Evolutionary conservation across 1,140 invertebrate species (phyloP).

Genomic region (Drosophila ohnishii): DNA sequence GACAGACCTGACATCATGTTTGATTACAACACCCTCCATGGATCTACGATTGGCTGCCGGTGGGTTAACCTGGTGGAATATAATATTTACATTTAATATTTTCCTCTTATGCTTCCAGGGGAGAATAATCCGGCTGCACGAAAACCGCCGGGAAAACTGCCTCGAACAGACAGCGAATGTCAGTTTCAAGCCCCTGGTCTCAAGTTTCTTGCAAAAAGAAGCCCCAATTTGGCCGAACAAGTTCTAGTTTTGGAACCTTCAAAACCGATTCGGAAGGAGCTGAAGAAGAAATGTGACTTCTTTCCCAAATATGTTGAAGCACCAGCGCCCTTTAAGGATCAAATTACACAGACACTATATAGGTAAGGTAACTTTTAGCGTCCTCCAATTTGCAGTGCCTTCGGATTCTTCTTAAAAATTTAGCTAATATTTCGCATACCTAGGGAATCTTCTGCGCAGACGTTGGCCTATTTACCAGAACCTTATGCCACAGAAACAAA

Average conservation of each 20-base stretch:
- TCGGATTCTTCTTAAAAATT: background rate
- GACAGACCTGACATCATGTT: constrained; percentile 6
- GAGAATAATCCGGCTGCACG: constrained; percentile 15
- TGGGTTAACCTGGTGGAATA: background rate
- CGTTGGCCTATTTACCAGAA: constrained; percentile 87
- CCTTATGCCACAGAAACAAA: constrained; percentile 76
- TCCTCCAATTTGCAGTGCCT: background rate
- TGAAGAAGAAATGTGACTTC: constrained; percentile 56
- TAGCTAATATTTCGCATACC: too few species aligned
- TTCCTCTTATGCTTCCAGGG: background rate
- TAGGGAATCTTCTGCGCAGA: constrained; percentile 89
- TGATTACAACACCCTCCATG: background rate
- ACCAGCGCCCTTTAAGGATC: constrained; percentile 43
- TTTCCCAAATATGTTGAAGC: constrained; percentile 45
- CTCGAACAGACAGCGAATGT: constrained; percentile 64
- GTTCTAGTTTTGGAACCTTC: constrained; percentile 45
- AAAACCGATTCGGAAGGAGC: constrained; percentile 29
- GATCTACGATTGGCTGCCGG: constrained; percentile 5
- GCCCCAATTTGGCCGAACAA: constrained; percentile 18
- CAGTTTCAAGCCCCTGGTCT: constrained; percentile 51
- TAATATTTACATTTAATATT: too few species aligned
- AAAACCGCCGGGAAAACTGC: constrained; percentile 35
- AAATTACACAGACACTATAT: constrained; percentile 72
- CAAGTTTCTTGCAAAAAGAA: constrained; percentile 36
- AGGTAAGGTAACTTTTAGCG: constrained; percentile 28